Evolutionary conservation across 37 sponge, comb jelly and placozoan genomes (phyloP).

Genomic region (Petrosia ficiformis): DNA sequence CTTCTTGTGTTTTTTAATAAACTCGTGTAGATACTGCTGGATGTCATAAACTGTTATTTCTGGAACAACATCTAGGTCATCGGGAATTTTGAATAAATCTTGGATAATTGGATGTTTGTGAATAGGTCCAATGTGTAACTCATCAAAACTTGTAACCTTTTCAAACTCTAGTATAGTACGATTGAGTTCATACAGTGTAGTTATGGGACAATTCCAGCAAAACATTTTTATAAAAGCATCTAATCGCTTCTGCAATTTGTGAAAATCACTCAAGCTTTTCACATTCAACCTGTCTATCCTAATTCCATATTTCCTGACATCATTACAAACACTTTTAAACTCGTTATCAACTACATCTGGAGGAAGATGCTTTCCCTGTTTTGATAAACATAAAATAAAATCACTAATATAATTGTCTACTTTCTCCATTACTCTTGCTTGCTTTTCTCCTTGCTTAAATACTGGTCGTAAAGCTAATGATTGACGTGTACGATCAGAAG

Average conservation of each 20-base stretch:
- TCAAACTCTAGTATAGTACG: constrained; percentile 14
- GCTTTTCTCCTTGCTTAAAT: background rate
- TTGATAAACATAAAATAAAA: constrained; percentile 20
- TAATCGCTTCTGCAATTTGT: constrained; percentile 26
- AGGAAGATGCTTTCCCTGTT: constrained; percentile 35
- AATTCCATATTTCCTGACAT: background rate
- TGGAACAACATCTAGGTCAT: constrained; percentile 28
- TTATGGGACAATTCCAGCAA: constrained; percentile 33
- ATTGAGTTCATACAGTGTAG: constrained; percentile 47
- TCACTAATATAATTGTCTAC: constrained; percentile 12
- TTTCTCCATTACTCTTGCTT: background rate
- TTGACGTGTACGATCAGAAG: background rate
- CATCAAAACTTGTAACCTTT: constrained; percentile 32
- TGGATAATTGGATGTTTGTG: constrained; percentile 36
- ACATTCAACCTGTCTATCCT: constrained; percentile 10
- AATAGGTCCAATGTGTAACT: constrained; percentile 51
- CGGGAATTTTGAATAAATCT: constrained; percentile 44
- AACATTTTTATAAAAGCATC: constrained; percentile 43
- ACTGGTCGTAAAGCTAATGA: background rate
- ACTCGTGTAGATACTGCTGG: constrained; percentile 12
- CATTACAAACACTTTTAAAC: background rate
- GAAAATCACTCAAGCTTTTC: background rate
- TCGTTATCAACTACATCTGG: background rate
- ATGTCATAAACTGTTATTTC: constrained; percentile 40
- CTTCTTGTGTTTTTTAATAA: constrained; percentile 10